Percentiles rank a stretch among this genome's conserved stretches.
Evolutionary conservation across 2,888 invertebrate genomes (phyloP).

Genomic region (Drosophila lutescens): DNA sequence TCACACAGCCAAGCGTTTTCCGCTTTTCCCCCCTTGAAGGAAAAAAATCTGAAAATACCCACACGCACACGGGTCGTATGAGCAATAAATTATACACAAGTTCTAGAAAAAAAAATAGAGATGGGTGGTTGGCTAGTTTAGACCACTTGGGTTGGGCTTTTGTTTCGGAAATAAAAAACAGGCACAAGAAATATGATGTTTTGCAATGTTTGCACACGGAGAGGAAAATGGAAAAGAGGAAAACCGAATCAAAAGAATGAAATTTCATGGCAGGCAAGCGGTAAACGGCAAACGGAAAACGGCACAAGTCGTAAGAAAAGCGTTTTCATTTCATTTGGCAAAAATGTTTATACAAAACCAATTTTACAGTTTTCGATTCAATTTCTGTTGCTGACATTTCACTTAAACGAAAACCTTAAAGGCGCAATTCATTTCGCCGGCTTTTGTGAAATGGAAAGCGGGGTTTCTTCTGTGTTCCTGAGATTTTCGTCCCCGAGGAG

Average conservation of each 20-base stretch:
- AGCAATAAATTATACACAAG: slow-evolving; percentile 71
- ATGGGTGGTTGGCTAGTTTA: slow-evolving; percentile 10
- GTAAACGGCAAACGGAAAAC: slow-evolving; percentile 21
- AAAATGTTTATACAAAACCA: slow-evolving; percentile 80
- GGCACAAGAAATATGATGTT: slow-evolving; percentile 74
- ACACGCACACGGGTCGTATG: slow-evolving; percentile 53
- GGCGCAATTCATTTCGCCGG: slow-evolving; percentile 68
- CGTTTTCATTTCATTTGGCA: slow-evolving; percentile 78
- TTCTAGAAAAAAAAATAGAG: slow-evolving; percentile 2
- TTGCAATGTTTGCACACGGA: slow-evolving; percentile 31
- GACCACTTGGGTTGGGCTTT: slow-evolving; percentile 42
- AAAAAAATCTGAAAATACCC: slow-evolving; percentile 8
- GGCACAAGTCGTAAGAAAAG: slow-evolving; percentile 65
- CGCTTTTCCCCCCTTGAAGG: slow-evolving; percentile 21
- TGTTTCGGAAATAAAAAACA: slow-evolving; percentile 73
- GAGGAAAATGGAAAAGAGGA: slow-evolving; percentile 4
- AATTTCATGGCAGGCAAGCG: slow-evolving; percentile 50
- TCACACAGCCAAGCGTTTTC: slow-evolving; percentile 34
- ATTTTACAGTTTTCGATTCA: slow-evolving; percentile 82
- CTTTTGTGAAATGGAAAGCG: slow-evolving; percentile 8
- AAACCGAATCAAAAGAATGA: slow-evolving; percentile 31
- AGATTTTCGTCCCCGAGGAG: too few species aligned
- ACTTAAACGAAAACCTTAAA: slow-evolving; percentile 84
- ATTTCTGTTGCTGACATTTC: slow-evolving; percentile 84
- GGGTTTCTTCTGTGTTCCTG: background rate